phyloP scores from a whole-genome alignment of 1,140 invertebrate species.

The Dreissena rostriformis region DNA sequence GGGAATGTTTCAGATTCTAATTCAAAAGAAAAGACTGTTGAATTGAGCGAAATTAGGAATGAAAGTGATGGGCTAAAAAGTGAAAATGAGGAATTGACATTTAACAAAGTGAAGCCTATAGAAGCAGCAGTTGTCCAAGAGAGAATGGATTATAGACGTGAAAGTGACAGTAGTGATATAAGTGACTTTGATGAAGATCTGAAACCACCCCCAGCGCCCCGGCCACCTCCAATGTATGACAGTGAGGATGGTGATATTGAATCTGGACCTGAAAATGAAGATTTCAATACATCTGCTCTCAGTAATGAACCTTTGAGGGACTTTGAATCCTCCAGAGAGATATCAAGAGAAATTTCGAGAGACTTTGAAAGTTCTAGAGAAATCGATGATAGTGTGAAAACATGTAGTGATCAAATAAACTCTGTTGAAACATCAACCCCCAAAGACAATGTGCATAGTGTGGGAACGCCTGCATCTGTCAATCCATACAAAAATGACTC shows the following conservation, averaged over 20 bases:
- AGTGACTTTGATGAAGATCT: conserved; percentile 69
- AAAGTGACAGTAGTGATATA: conserved; percentile 65
- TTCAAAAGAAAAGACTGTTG: neutral
- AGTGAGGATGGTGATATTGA: conserved; percentile 70
- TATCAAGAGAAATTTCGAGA: conserved; percentile 55
- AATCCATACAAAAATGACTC: conserved; percentile 58
- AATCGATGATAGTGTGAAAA: conserved; percentile 57
- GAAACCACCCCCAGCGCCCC: conserved; percentile 65
- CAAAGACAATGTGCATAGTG: conserved; percentile 47
- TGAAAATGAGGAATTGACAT: conserved; percentile 28
- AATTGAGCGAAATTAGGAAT: conserved; percentile 14
- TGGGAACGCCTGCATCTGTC: conserved; percentile 45
- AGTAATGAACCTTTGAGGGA: conserved; percentile 62
- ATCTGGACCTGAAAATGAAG: conserved; percentile 66
- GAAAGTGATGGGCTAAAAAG: conserved; percentile 24
- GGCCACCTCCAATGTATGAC: conserved; percentile 67
- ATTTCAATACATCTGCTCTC: conserved; percentile 54
- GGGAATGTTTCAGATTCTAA: conserved; percentile 1
- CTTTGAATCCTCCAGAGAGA: conserved; percentile 67
- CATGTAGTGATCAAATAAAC: conserved; percentile 44
- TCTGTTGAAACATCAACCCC: conserved; percentile 54
- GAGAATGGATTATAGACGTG: conserved; percentile 43
- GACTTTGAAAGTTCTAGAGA: conserved; percentile 58
- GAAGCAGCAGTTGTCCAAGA: neutral
- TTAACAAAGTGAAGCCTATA: neutral